Evolutionary conservation across 2,888 invertebrate genomes (phyloP), one percentile per base, ranked within the genome.

Genomic region (Andrena chrysosceles): DNA sequence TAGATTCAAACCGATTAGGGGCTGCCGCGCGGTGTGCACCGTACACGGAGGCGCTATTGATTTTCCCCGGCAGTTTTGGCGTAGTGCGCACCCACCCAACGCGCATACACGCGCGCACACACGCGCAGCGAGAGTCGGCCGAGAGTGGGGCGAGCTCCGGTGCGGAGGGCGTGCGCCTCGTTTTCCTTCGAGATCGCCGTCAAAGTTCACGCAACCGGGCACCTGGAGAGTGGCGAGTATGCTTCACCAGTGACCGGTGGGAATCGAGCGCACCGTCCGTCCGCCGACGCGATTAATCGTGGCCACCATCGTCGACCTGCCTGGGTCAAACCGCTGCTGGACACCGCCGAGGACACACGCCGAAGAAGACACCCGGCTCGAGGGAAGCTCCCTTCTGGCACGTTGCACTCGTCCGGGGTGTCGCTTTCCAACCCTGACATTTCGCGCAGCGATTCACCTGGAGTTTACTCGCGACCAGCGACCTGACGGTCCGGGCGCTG

Each of bases 41-140:
- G 74, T 35, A 78, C 77, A 77, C 54, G 73, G 48, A 81, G 68
- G 63, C 78, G 87, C 88, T 93, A 93, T 93, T 93, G 93, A 93
- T 93, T 93, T 93, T 93, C 89, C 89, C 74, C 85, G 62, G 81
- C 77, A 87, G 86, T 87, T 89, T 89, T 87, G 87, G 88, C 87
- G 88, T 91, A 90, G 90, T 91, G 92, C 91, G 91, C 92, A 90
- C 92, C 87, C 90, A 88, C 86, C 84, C 75, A 84, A 81, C 87
- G 88, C 90, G 89, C 89, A 89, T 88, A 77, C 73, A 81, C 64
- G 75, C 68, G 20, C 62, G 59, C 59, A 20, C 59, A 48, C 26
- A 29, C 56, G 54, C 23, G 23, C 49, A 23, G 42, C 7, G 13
- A 13, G 52, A 23, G 68, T 56, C 87, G 86, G 86, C 5, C n/a